Base-by-base conservation (phyloP, 1,140 invertebrate species). In the Drosophila orosa region DNA sequence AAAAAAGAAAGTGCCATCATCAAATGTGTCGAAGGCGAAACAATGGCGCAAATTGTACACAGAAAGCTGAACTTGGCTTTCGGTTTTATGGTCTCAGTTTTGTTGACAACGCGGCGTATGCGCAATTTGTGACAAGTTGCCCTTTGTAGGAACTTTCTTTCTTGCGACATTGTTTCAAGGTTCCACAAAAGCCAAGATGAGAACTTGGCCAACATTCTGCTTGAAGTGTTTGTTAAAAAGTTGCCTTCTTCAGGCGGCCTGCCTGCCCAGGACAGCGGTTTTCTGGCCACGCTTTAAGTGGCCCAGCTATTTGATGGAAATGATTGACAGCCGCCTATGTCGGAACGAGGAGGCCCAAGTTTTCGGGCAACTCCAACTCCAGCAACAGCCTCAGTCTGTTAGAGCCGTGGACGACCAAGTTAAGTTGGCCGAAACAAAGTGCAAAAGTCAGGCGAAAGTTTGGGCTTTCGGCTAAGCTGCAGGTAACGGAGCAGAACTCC, bases 61-160 rank as follows among this genome's bases (percentile, higher is more conserved):
- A 52, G 58, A 47, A 33, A 68, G 47, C 61, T 47, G 65, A 75
- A 59, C 73, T 76, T 67, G 61, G 48, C 73, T 75, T 40, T 56
- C 13, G 73, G 73, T 76, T 72, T 76, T 76, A 76, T 67, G 73
- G 72, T 54, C 60, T 40, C 45, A 75, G 72, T 74, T 63, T 35
- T 74, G 58, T 74, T 48, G 72, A 63, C 72, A 74, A 56, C 71
- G 60, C 72, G 72, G 72, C 69, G 71, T 74, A 74, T 75, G 72
- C 73, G 72, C 73, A 76, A 76, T 75, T 76, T 76, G 52, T 76
- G 72, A 76, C 73, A 76, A 76, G 61, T 76, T 75, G 72, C 61
- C 73, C 73, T 76, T 76, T 76, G 73, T 67, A 40, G 55, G 27
- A 76, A 76, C 39, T 76, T 76, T 75, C 73, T 52, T 75, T 75